Percentiles rank a stretch among this genome's conserved stretches.
Conservation (phyloP, 2,113 vertebrate genomes). For the Anoura caudifer region DNA sequence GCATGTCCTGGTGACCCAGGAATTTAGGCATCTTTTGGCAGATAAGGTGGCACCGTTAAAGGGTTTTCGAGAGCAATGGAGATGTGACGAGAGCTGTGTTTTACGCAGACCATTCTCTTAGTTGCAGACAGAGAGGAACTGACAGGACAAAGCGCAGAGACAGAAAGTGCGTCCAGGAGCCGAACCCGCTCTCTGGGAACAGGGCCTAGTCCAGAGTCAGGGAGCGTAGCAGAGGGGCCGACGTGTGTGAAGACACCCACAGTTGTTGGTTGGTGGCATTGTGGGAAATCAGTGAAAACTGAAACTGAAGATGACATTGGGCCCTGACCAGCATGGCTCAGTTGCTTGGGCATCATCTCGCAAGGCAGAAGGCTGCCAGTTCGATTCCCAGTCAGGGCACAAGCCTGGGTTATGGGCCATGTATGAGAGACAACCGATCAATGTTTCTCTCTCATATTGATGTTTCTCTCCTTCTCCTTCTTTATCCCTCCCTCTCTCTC, state of each 20-base stretch:
- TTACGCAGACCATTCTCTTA: not conserved
- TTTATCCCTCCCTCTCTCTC: no score
- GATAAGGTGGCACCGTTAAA: not conserved
- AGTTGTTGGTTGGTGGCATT: not conserved
- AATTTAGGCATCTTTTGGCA: not conserved
- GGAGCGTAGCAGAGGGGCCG: not conserved
- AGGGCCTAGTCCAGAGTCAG: rapidly evolving
- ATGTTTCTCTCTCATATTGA: no score
- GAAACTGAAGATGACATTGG: not conserved
- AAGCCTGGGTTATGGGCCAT: no score
- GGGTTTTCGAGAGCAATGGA: not conserved
- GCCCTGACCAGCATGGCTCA: no score
- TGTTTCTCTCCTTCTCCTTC: no score
- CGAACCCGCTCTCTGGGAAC: not conserved
- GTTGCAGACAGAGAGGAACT: not conserved
- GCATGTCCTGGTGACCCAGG: not conserved
- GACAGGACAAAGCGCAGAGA: not conserved
- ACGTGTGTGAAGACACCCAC: not conserved
- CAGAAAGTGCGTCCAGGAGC: not conserved
- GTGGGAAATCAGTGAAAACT: not conserved
- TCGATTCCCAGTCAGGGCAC: no score
- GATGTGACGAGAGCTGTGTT: not conserved
- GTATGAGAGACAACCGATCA: no score
- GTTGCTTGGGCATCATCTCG: no score
- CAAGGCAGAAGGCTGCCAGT: no score